Conservation (phyloP, 2,113 vertebrate genomes). For the Lepus europaeus region DNA sequence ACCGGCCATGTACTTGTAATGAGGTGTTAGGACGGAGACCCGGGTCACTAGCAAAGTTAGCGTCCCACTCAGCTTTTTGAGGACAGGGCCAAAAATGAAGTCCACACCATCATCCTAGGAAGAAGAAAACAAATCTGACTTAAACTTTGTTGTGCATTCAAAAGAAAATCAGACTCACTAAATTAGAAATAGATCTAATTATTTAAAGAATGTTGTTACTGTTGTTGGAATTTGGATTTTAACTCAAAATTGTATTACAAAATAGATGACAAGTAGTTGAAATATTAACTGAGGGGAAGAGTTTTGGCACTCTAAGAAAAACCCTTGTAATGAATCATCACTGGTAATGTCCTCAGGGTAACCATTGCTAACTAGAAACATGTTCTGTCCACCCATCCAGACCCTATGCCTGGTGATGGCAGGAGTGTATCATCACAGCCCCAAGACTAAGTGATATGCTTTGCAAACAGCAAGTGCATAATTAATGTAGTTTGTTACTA, state of each 20-base stretch:
- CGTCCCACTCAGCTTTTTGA: not conserved
- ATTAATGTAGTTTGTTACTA: constrained; percentile 13
- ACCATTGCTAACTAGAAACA: constrained; percentile 78
- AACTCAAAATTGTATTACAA: constrained; percentile 72
- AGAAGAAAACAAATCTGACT: constrained; percentile 33
- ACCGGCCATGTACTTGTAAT: not conserved
- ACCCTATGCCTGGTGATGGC: constrained; percentile 28
- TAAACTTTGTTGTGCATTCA: not conserved
- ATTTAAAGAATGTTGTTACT: constrained; percentile 66
- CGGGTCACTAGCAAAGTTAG: not conserved
- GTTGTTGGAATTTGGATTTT: constrained; percentile 70
- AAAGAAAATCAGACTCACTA: constrained; percentile 22
- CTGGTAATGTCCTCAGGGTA: constrained; percentile 70
- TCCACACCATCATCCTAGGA: not conserved
- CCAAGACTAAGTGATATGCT: not conserved
- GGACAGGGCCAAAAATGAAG: not conserved
- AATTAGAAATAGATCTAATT: constrained; percentile 69
- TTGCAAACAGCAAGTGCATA: constrained; percentile 59
- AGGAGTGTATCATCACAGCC: not conserved
- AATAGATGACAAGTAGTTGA: constrained; percentile 81
- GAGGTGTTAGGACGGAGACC: constrained; percentile 42
- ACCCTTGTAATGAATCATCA: constrained; percentile 75
- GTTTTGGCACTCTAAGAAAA: constrained; percentile 68
- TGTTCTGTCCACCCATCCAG: constrained; percentile 20
- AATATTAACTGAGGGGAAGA: constrained; percentile 77